These are phyloP conservation scores for Lipophrys pholis DNA, from an alignment of 2,113 vertebrate genomes.

Conservation along the genomic window DNA sequence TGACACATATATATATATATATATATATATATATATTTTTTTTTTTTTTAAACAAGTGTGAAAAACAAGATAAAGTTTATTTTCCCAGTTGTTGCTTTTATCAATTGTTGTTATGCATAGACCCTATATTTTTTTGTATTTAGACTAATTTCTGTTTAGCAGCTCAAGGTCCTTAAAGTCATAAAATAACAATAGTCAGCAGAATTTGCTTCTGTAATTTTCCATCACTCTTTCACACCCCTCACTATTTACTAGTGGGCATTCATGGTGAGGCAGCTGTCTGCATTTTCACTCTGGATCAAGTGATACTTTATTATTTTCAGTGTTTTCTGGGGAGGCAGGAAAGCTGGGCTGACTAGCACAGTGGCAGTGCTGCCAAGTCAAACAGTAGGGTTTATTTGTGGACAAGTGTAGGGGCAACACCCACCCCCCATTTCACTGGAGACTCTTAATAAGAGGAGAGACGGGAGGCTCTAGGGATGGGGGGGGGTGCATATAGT, in stretches of 20 bases:
- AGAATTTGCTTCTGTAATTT: conserved; percentile 47
- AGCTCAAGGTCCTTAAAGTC: conserved; percentile 17
- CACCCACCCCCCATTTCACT: conserved; percentile 34
- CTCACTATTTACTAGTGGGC: conserved; percentile 37
- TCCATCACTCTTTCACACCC: conserved; percentile 28
- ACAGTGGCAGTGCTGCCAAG: conserved; percentile 68
- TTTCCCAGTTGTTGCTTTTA: background rate
- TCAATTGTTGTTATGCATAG: background rate
- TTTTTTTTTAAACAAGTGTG: background rate
- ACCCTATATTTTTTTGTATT: conserved; percentile 1
- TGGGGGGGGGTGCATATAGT: conserved; percentile 11
- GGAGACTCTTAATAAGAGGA: conserved; percentile 64
- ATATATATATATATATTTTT: too few species aligned
- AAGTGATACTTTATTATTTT: conserved; percentile 74
- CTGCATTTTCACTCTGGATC: conserved; percentile 51
- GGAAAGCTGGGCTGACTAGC: conserved; percentile 73
- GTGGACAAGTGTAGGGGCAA: conserved; percentile 76
- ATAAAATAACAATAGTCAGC: conserved; percentile 51
- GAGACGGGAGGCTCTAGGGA: conserved; percentile 34
- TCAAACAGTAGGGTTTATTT: conserved; percentile 80
- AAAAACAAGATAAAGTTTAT: too few species aligned
- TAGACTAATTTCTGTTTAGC: conserved; percentile 12
- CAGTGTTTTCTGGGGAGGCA: conserved; percentile 60
- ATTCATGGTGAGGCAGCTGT: conserved; percentile 59
- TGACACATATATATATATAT: too few species aligned